A percentile compares a stretch with the other conserved stretches of the same genome.
Conservation (phyloP, 2,113 vertebrate genomes). For the Aegithalos caudatus region DNA sequence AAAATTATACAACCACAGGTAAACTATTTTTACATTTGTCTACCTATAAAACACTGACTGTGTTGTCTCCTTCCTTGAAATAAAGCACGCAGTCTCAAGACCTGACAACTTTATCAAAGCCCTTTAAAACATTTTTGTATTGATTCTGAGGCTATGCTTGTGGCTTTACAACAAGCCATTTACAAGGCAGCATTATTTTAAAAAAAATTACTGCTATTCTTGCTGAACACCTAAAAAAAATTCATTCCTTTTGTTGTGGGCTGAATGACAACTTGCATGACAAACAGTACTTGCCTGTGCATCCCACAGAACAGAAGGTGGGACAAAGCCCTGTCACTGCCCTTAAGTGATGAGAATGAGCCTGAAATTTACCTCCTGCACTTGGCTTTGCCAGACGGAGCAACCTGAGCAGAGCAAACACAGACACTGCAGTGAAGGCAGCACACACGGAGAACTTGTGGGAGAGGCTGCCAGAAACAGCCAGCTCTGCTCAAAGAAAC, state of each 20-base stretch:
- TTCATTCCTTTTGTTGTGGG: background rate
- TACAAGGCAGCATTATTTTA: background rate
- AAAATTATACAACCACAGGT: background rate
- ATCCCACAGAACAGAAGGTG: background rate
- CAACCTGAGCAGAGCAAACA: background rate
- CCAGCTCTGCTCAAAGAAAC: background rate
- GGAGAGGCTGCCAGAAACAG: background rate
- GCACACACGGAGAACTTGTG: accelerated
- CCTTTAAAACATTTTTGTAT: background rate
- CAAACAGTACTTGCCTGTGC: background rate
- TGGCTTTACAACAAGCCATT: background rate
- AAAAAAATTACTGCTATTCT: background rate
- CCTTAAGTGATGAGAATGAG: accelerated
- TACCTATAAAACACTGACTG: background rate
- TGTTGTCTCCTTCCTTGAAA: background rate
- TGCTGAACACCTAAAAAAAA: background rate
- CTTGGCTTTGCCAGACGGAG: background rate
- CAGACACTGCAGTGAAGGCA: accelerated
- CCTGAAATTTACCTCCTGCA: background rate
- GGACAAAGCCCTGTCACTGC: background rate
- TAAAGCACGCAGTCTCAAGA: background rate
- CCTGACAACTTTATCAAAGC: background rate
- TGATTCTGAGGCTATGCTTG: background rate
- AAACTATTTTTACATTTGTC: background rate
- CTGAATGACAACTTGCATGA: background rate